Evolutionary conservation across 2,113 vertebrate genomes (phyloP), one percentile per base, ranked within the genome.

Genomic region (Sigmodon hispidus): DNA sequence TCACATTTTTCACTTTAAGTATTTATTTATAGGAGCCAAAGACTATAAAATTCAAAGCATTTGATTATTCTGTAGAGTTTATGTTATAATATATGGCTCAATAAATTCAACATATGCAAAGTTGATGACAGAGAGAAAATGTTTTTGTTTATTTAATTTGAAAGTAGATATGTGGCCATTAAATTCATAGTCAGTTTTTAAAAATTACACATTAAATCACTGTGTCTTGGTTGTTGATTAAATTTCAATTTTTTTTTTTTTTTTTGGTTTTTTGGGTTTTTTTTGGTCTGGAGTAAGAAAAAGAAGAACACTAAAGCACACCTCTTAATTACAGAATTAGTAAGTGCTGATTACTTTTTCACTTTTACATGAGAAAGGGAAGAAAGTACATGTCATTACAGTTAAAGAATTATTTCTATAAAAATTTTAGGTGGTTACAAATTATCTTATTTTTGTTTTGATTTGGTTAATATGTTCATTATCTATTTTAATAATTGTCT

Each of bases 91-190:
- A 93, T 84, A 94, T 90, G 55, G 59, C 57, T 90, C 90, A 91
- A 90, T 94, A 94, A 94, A 92, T 89, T 92, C 21, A 90, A 85
- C 29, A 93, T 55, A 86, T 88, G 36, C 65, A 72, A 94, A 45
- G 11, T 52, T 72, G 80, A 92, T 92, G 90, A 90, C 52, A 96
- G 80, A 89, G 40, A 88, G 4, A 90, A 94, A 72, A 76, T 61
- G 10, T 45, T 61, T 92, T 92, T 93, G n/a, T 76, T 96, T 94
- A 91, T 88, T 97, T 96, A 93, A 93, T 94, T 97, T 95, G 50
- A 72, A 95, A 24, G 17, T 90, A 81, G 45, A 72, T 40, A 93
- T 81, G 17, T 90, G 55, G 31, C 61, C 21, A 89, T 96, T 94
- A 96, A 93, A 88, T 85, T 85, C 19, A 90, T 90, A 83, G 40